A percentile compares a stretch with the other conserved stretches of the same genome.
phyloP scores from a whole-genome alignment of 2,888 invertebrate genomes.

The Pocota personata region DNA sequence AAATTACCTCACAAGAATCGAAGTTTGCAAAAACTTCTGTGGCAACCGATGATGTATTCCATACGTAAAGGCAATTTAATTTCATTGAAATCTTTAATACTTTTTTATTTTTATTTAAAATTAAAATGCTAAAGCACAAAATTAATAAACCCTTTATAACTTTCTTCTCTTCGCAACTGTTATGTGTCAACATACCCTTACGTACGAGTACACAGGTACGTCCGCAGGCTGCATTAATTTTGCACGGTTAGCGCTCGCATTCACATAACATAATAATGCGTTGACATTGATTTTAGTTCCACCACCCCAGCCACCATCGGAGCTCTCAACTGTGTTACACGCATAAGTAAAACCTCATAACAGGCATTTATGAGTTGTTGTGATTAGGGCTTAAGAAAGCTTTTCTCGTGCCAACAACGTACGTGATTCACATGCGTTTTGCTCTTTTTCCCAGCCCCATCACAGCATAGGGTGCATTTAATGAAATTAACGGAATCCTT shows the following conservation, averaged over 20 bases:
- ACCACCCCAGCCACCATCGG: not conserved
- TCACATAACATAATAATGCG: not conserved
- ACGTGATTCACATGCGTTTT: not conserved
- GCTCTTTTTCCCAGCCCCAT: not conserved
- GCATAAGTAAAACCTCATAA: conserved; percentile 32
- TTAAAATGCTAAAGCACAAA: conserved; percentile 31
- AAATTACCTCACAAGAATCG: no score
- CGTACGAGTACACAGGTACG: not conserved
- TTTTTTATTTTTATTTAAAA: conserved; percentile 37
- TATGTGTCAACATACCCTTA: not conserved
- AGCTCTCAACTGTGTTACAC: not conserved
- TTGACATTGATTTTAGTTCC: conserved; percentile 33
- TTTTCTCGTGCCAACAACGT: not conserved
- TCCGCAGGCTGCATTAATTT: not conserved
- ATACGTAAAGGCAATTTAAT: no score
- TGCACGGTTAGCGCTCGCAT: not conserved
- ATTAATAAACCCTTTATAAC: no score
- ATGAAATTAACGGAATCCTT: not conserved
- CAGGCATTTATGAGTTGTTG: conserved; percentile 12
- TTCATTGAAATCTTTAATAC: no score
- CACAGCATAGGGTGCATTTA: not conserved
- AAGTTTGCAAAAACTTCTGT: no score
- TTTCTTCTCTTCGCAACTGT: not conserved
- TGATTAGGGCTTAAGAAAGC: conserved; percentile 51
- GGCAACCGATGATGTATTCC: no score